Base-by-base conservation (phyloP, 2,888 invertebrate species). In the Hypena proboscidalis region DNA sequence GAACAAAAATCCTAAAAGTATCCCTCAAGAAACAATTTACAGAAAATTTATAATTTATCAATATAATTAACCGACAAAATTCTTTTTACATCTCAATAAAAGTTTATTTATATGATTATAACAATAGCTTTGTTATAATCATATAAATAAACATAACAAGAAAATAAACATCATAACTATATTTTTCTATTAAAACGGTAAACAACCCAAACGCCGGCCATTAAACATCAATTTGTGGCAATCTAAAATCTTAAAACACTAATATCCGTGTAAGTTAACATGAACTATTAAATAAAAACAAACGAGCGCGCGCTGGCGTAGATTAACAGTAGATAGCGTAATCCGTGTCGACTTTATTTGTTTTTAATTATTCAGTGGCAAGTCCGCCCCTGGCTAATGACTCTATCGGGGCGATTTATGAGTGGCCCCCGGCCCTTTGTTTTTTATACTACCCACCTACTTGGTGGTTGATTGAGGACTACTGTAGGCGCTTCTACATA, bases 301-400 rank as follows among this genome's bases (percentile, higher is more conserved):
- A 85, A 82, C 78, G 77, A 77, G 73, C 66, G 69, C 69, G 71
- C 80, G 87, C 87, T 88, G 64, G 70, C 60, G 54, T 55, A 63
- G n/a, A n/a, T n/a, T n/a, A n/a, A n/a, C n/a, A n/a, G n/a, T n/a
- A n/a, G 90, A 90, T 90, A 90, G 76, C 71, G 78, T 85, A 85
- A 89, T 84, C 86, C 86, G 88, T 88, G 85, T 83, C 86, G 86
- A 77, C 75, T 75, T 84, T 90, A 89, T 90, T 89, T 90, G 88
- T 85, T 90, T 89, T 90, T 89, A 90, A 90, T 90, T 89, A 90
- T 90, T 89, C 85, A 79, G 76, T 51, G 58, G 70, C 64, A 69
- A 82, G 83, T 81, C 85, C 88, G 85, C 85, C 87, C 84, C 83
- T 79, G 80, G 77, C 80, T 90, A 90, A 90, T 90, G 89, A 85